These are phyloP conservation scores for Apteryx owenii DNA, from an alignment of 2,113 vertebrate species.

Conservation along the genomic window DNA sequence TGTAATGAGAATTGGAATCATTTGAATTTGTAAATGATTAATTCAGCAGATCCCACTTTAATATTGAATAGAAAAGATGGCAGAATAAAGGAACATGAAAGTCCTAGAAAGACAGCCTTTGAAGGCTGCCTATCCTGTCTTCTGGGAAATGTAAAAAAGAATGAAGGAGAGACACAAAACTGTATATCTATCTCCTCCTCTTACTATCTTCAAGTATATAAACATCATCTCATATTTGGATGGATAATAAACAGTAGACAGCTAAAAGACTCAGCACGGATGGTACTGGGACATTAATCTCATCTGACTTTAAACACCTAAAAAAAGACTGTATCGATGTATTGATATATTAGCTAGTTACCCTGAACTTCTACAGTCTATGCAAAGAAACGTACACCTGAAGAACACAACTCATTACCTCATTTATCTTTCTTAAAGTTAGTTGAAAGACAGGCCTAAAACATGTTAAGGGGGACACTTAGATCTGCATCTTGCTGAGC, in stretches of 20 bases:
- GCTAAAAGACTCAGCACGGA: background rate
- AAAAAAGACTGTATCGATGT: background rate
- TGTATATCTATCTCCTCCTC: background rate
- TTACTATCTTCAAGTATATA: background rate
- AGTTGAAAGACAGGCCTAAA: background rate
- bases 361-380: background rate
- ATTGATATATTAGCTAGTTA: background rate
- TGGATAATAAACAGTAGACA: background rate
- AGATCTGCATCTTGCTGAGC: background rate
- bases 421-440: background rate
- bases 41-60: background rate
- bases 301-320: background rate
- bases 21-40: background rate
- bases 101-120: background rate
- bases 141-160: background rate
- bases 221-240: background rate
- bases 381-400: background rate
- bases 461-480: background rate
- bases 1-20: background rate
- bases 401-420: background rate
- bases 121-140: background rate
- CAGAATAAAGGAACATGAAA: background rate
- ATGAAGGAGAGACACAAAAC: background rate
- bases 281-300: background rate
- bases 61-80: background rate